These are phyloP conservation scores for Sparidentex hasta DNA, from an alignment of 2,797 vertebrate genomes.

Conservation along the genomic window DNA sequence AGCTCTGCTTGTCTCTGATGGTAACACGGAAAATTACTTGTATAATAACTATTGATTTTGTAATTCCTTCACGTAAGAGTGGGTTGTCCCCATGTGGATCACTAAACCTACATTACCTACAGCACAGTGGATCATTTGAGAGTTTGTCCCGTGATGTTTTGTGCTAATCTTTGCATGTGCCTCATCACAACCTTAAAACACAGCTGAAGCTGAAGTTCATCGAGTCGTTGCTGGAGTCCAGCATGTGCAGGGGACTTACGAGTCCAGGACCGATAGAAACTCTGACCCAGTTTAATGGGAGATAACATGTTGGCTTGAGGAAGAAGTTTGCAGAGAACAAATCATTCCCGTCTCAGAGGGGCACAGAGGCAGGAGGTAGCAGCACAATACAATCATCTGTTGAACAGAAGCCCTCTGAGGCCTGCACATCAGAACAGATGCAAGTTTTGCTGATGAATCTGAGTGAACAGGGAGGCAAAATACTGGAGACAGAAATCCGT, in stretches of 20 bases:
- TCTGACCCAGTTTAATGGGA: conserved; percentile 41
- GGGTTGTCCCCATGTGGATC: neutral
- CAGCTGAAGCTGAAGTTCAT: conserved; percentile 28
- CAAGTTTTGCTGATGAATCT: conserved; percentile 25
- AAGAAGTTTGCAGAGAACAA: conserved; percentile 15
- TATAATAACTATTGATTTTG: conserved; percentile 1
- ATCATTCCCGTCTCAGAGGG: conserved; percentile 8
- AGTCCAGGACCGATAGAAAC: conserved; percentile 8
- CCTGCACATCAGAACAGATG: conserved; percentile 24
- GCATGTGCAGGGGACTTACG: neutral
- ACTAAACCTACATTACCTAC: neutral
- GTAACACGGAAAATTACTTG: neutral
- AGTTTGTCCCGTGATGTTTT: conserved; percentile 9
- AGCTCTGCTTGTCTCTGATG: neutral
- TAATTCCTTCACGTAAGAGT: neutral
- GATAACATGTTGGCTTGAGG: conserved; percentile 34
- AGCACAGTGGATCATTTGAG: neutral
- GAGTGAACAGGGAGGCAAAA: neutral
- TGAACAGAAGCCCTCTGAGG: conserved; percentile 26
- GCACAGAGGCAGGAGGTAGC: conserved; percentile 15
- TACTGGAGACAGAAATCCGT: neutral
- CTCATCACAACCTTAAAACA: conserved; percentile 27
- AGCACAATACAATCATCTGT: conserved; percentile 40
- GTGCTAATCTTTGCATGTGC: conserved; percentile 23
- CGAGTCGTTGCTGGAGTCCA: conserved; percentile 30